Evolutionary conservation across 2,888 invertebrate species (phyloP).

Genomic region (Carterocephalus palaemon): DNA sequence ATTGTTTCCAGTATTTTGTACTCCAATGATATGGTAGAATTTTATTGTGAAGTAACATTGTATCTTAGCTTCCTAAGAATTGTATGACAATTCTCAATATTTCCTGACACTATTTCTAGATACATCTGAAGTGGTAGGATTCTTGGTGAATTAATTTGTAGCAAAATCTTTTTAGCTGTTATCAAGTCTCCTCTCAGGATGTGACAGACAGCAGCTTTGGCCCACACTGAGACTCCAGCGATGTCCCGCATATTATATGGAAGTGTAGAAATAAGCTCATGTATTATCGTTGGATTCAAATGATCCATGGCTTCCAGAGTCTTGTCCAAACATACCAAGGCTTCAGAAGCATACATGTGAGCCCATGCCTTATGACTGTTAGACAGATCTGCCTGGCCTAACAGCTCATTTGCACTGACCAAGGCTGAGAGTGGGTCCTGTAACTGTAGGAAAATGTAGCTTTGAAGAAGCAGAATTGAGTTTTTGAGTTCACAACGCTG

Average conservation of each 20-base stretch:
- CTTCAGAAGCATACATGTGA: constrained; percentile 94
- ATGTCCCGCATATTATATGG: constrained; percentile 68
- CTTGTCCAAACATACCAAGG: constrained; percentile 88
- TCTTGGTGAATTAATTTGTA: constrained; percentile 70
- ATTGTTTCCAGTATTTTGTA: no score
- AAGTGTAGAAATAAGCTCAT: constrained; percentile 66
- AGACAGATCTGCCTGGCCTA: constrained; percentile 82
- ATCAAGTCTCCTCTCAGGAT: constrained; percentile 68
- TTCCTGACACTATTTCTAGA: constrained; percentile 76
- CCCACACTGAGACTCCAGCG: constrained; percentile 73
- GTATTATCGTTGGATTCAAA: constrained; percentile 86
- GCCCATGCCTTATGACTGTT: constrained; percentile 84
- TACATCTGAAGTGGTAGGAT: constrained; percentile 77
- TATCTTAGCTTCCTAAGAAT: constrained; percentile 65
- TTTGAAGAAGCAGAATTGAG: constrained; percentile 86
- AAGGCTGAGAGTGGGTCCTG: constrained; percentile 90
- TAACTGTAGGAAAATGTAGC: constrained; percentile 90
- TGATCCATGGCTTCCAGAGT: constrained; percentile 90
- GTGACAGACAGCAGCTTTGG: constrained; percentile 74
- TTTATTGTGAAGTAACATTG: constrained; percentile 26
- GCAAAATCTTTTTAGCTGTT: constrained; percentile 68
- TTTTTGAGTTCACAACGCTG: constrained; percentile 81
- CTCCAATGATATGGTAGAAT: no score
- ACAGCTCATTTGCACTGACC: constrained; percentile 85
- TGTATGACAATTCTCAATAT: constrained; percentile 70